Evolutionary conservation across 2,888 invertebrate genomes (phyloP).

Genomic region (Drosophila yooni): DNA sequence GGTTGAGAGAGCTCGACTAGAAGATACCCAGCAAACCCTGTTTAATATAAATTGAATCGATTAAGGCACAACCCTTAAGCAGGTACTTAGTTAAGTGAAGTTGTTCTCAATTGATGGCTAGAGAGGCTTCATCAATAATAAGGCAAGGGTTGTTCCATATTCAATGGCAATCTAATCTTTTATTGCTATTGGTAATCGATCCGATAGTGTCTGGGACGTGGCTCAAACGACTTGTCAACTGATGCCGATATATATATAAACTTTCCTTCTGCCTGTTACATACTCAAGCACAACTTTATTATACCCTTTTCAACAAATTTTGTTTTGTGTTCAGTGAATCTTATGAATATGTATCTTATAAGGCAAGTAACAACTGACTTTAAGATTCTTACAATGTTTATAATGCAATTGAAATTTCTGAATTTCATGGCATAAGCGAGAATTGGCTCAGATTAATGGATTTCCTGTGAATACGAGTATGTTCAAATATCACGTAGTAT

Average conservation of each 20-base stretch:
- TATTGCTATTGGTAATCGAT: not conserved
- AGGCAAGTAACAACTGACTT: not conserved
- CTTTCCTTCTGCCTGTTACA: too few species aligned
- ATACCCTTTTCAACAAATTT: not conserved
- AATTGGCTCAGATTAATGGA: not conserved
- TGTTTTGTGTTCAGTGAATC: not conserved
- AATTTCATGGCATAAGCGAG: constrained; percentile 13
- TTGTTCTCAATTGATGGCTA: not conserved
- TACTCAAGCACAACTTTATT: not conserved
- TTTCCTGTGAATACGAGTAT: constrained; percentile 7
- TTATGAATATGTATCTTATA: not conserved
- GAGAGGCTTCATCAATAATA: not conserved
- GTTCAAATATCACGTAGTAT: constrained; percentile 30
- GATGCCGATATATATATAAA: not conserved
- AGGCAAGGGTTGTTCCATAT: not conserved
- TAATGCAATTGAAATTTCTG: not conserved
- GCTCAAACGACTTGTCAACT: not conserved
- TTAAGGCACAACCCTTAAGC: not conserved
- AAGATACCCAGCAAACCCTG: not conserved
- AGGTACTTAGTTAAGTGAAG: not conserved
- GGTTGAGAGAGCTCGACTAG: not conserved
- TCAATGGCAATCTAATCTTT: not conserved
- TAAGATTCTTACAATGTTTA: not conserved
- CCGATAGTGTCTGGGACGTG: not conserved
- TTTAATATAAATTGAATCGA: not conserved